Evolutionary conservation across 2,888 invertebrate species (phyloP), one percentile per base, ranked within the genome.

Genomic region (Hypomecis punctinalis): DNA sequence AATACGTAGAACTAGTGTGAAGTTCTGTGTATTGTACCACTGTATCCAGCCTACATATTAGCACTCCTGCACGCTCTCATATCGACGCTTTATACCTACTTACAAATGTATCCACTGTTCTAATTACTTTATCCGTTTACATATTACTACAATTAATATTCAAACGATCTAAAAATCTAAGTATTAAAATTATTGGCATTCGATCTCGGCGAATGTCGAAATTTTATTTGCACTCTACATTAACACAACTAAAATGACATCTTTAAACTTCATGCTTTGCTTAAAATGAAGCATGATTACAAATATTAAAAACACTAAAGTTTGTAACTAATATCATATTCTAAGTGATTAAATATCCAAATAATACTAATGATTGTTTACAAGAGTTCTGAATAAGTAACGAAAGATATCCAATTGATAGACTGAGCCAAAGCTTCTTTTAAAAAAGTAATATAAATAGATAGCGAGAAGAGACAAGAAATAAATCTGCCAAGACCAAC

Each of bases 41-140:
- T 67, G 69, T 68, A 67, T 68, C 62, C 67, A 58, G 60, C 54
- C 70, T 61, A 49, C 66, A 69, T 70, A 70, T 71, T 79, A 73
- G 79, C 86, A 88, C 86, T 80, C 79, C 80, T 82, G 86, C 89
- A 89, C 85, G 85, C 84, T 83, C 83, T 74, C 78, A 80, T 70
- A 73, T 73, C 71, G 63, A 68, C 70, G 71, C 69, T 71, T 73
- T 42, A 75, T 70, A 79, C 45, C 48, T 37, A 59, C 43, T 37
- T 37, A 55, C 7, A 45, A 9, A 45, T 7, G 2, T 10, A 53
- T 10, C 9, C 13, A 36, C 9, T 53, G 45, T 75, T 35, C 33
- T 56, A 51, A 47, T 40, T 54, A 61, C 54, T 55, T n/a, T 52
- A 13, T 10, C 8, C 5, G 1, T 11, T 13, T 5, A 40, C 35